Evolutionary conservation across 2,113 vertebrate genomes (phyloP), one percentile per base, ranked within the genome.

Genomic region (Pollimyrus isidori): DNA sequence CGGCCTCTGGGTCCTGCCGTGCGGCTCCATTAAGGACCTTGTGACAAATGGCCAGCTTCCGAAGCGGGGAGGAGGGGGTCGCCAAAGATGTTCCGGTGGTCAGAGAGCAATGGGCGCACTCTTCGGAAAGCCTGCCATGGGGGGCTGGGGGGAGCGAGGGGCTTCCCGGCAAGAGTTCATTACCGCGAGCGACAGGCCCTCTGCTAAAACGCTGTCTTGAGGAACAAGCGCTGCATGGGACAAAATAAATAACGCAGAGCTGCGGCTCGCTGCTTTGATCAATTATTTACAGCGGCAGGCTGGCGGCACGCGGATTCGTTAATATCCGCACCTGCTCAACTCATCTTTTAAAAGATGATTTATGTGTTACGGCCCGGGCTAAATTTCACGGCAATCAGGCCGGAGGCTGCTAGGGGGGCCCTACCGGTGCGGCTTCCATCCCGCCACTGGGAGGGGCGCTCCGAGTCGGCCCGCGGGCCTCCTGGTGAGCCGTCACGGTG

Each of bases 331-430:
- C 96, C 97, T 96, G 97, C 96, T 93, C 95, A 95, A 95, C 95
- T 96, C 97, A 94, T 97, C 97, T 97, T 92, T 98, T 99, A 98
- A 98, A 99, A 98, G 97, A 98, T 99, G 98, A 99, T 99, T 99
- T 99, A 99, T 99, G 97, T 96, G 95, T 95, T 96, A 96, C 96
- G 96, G 96, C 95, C 73, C 96, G 97, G 96, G 97, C 97, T 95
- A 97, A 97, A 97, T 97, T 98, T 97, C 97, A 96, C 96, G 97
- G 96, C 97, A 96, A 97, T 97, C 97, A 97, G 96, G 94, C 93
- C 93, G 94, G 95, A 95, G 93, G 96, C 97, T 96, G 96, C 96
- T 93, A 97, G 98, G 96, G 39, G 39, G 7, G 96, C 96, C 96
- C 50, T 97, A 95, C 95, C 95, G 98, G 98, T 97, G 96, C 95